These are phyloP conservation scores for Falco naumanni DNA, from an alignment of 2,797 vertebrate genomes.

Conservation along the genomic window DNA sequence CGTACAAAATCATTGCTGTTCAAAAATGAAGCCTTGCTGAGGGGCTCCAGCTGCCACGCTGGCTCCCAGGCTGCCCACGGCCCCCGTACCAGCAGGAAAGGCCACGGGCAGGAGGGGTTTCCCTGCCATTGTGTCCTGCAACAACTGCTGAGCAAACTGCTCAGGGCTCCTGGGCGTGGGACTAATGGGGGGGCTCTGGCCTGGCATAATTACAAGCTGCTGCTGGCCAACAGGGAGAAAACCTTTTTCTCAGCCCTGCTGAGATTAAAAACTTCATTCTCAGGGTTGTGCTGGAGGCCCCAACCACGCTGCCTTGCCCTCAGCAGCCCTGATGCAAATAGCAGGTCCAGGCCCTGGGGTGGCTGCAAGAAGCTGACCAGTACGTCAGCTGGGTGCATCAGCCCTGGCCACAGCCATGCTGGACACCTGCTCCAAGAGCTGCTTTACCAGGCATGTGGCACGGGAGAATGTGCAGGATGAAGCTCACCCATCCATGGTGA, in stretches of 20 bases:
- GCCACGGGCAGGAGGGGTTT: not conserved
- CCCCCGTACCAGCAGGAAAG: too few species aligned
- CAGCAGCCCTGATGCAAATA: not conserved
- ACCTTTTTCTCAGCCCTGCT: not conserved
- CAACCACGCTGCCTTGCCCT: not conserved
- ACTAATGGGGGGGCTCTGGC: not conserved
- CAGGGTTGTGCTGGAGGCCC: not conserved
- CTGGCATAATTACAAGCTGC: not conserved
- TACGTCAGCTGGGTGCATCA: not conserved
- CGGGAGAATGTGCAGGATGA: accelerated
- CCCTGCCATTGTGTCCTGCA: not conserved
- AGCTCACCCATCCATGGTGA: accelerated
- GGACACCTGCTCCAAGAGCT: accelerated
- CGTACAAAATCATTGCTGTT: not conserved
- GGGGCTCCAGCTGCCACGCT: not conserved
- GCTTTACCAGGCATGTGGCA: accelerated
- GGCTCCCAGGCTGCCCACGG: accelerated
- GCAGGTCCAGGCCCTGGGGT: not conserved
- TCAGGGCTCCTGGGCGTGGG: not conserved
- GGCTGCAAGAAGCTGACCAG: accelerated
- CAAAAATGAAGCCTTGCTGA: accelerated
- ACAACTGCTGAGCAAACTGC: not conserved
- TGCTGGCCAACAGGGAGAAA: not conserved
- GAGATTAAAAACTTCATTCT: not conserved
- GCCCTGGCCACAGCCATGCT: not conserved